These are phyloP conservation scores for Paracanthobrama guichenoti DNA, from an alignment of 2,113 vertebrate genomes.

Conservation along the genomic window DNA sequence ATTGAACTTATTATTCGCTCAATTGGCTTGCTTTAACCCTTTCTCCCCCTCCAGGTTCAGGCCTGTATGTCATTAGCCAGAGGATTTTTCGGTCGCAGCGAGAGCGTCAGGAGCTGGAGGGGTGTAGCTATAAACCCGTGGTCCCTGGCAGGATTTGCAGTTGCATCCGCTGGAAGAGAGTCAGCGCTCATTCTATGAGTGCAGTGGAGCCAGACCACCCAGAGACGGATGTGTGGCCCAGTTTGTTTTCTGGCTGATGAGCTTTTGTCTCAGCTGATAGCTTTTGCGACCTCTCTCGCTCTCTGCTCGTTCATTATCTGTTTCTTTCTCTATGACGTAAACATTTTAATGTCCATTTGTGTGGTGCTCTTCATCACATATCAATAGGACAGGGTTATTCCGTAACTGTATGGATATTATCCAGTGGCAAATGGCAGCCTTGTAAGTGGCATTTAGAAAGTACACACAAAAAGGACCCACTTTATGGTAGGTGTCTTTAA, in stretches of 20 bases:
- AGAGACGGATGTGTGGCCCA: constrained; percentile 62
- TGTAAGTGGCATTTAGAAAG: background rate
- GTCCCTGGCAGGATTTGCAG: constrained; percentile 59
- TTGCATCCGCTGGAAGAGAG: constrained; percentile 62
- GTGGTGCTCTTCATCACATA: background rate
- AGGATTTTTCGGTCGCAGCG: constrained; percentile 58
- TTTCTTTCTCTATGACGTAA: constrained; percentile 26
- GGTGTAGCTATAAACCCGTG: constrained; percentile 66
- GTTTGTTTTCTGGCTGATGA: constrained; percentile 55
- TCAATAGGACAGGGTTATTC: background rate
- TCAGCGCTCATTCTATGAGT: constrained; percentile 61
- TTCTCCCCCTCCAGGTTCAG: constrained; percentile 68
- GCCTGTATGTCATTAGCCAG: constrained; percentile 79
- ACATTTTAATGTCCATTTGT: constrained; percentile 34
- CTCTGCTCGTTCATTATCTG: constrained; percentile 8
- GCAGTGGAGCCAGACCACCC: constrained; percentile 71
- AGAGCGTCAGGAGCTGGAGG: constrained; percentile 58
- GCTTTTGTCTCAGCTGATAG: constrained; percentile 45
- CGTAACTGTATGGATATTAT: background rate
- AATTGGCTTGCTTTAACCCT: constrained; percentile 78
- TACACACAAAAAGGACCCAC: no score
- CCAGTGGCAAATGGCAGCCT: background rate
- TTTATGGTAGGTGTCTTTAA: no score
- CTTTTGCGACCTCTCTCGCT: constrained; percentile 38
- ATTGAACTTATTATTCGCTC: constrained; percentile 83